Base-by-base conservation (phyloP, 2,113 vertebrate species). In the Stictonetta naevosa region DNA sequence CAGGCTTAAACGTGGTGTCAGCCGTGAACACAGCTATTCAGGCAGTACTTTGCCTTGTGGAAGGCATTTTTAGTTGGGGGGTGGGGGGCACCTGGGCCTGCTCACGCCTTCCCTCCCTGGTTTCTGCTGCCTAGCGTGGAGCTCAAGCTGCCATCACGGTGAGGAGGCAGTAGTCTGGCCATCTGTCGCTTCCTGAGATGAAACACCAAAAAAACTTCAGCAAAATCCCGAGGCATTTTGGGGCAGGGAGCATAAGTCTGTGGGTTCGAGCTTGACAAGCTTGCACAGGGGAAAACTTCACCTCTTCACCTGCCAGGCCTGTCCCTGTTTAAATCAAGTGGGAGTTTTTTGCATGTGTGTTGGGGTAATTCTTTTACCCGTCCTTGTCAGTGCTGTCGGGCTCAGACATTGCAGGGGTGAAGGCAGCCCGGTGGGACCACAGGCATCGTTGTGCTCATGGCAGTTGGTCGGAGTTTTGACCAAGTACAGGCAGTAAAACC, bases 191-290 rank as follows among this genome's bases (percentile, higher is more conserved):
- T 31, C 1, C 6, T 17, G 16, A 38, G 26, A 58, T 10, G 56
- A 44, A 44, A 20, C 3, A 38, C 10, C 48, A 55, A 60, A 14
- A 48, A 36, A 60, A 20, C 21, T 31, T 42, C 1, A 0, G 1
- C 60, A 23, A 60, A 67, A 48, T 60, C 77, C 55, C 48, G 34
- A 40, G 34, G 34, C 6, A 3, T 53, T 83, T 87, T 56, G 34
- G 42, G 23, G 55, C 4, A 34, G 16, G 34, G 48, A 42, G 21
- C 2, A 2, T 22, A 50, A 31, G 19, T 71, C 42, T 36, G 59
- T 1, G 7, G 56, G 34, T n/a, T 48, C 2, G 6, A 58, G 48
- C 36, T 58, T 22, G 42, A 23, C 34, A 17, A 29, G 22, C 53
- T 55, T 1, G 0, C 40, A 46, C 66, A 73, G 34, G 46, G 26